Conservation (phyloP, 2,888 invertebrate species). For the Axea sp. region DNA sequence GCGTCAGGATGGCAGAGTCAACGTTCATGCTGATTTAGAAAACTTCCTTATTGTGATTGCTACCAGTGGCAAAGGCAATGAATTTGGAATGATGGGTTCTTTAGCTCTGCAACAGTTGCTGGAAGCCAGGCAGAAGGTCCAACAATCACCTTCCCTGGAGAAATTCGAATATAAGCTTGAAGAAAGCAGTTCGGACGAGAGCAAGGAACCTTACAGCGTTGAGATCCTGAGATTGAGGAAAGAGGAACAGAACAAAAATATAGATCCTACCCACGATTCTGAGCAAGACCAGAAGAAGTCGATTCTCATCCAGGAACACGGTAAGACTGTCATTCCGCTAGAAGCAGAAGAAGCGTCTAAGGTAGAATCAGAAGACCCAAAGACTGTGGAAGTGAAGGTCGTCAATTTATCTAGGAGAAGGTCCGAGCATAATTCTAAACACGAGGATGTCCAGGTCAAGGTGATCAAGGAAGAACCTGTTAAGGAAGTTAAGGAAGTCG, state of each 20-base stretch:
- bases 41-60: slow-evolving; percentile 87
- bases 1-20: slow-evolving; percentile 87
- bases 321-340: slow-evolving; percentile 6
- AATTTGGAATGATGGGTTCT: slow-evolving; percentile 41
- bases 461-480: not conserved
- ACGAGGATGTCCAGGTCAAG: slow-evolving; percentile 7
- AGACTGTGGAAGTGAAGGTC: slow-evolving; percentile 25
- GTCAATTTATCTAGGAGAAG: slow-evolving; percentile 48
- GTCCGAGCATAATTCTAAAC: not conserved
- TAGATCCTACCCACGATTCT: not conserved
- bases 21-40: slow-evolving; percentile 87
- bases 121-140: slow-evolving; percentile 61
- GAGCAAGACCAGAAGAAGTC: slow-evolving; percentile 39
- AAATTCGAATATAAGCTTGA: slow-evolving; percentile 55
- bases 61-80: slow-evolving; percentile 69
- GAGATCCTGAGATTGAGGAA: slow-evolving; percentile 62
- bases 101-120: slow-evolving; percentile 45
- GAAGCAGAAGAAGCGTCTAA: slow-evolving; percentile 3
- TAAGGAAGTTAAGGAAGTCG: not conserved
- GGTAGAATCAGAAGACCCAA: slow-evolving; percentile 24
- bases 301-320: slow-evolving; percentile 37
- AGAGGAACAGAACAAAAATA: slow-evolving; percentile 14
- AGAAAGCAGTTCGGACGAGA: slow-evolving; percentile 55
- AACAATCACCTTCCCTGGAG: slow-evolving; percentile 67
- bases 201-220: slow-evolving; percentile 65